Conservation (phyloP, 2,888 invertebrate species). For the Eupithecia subfuscata region DNA sequence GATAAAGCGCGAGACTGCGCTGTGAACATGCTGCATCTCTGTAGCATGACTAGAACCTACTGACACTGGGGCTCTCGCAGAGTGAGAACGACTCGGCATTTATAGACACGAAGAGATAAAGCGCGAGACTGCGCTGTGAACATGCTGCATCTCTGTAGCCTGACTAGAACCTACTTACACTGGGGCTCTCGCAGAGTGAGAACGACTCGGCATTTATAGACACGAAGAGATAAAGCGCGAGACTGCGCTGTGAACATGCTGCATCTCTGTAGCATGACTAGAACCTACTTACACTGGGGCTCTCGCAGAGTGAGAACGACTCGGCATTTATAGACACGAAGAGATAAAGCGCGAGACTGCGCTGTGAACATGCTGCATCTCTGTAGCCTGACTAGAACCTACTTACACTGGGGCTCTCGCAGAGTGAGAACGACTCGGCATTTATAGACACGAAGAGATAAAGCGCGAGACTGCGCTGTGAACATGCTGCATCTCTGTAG, state of each 20-base stretch:
- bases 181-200: not conserved
- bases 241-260: slow-evolving; percentile 22
- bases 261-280: slow-evolving; percentile 12
- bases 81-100: not conserved
- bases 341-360: slow-evolving; percentile 2
- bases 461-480: slow-evolving; percentile 16
- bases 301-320: not conserved
- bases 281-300: not conserved
- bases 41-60: slow-evolving; percentile 7
- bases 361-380: slow-evolving; percentile 24
- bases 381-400: slow-evolving; percentile 6
- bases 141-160: slow-evolving; percentile 19
- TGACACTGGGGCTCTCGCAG: not conserved
- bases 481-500: slow-evolving; percentile 22
- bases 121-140: slow-evolving; percentile 17
- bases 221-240: slow-evolving; percentile 18
- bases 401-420: not conserved
- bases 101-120: slow-evolving; percentile 2
- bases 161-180: slow-evolving; percentile 4
- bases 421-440: not conserved
- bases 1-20: slow-evolving; percentile 7
- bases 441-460: slow-evolving; percentile 3
- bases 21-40: slow-evolving; percentile 25
- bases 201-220: not conserved
- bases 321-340: slow-evolving; percentile 1